Base-by-base conservation (phyloP, 2,797 vertebrate species). In the Helicolenus hilgendorfi region DNA sequence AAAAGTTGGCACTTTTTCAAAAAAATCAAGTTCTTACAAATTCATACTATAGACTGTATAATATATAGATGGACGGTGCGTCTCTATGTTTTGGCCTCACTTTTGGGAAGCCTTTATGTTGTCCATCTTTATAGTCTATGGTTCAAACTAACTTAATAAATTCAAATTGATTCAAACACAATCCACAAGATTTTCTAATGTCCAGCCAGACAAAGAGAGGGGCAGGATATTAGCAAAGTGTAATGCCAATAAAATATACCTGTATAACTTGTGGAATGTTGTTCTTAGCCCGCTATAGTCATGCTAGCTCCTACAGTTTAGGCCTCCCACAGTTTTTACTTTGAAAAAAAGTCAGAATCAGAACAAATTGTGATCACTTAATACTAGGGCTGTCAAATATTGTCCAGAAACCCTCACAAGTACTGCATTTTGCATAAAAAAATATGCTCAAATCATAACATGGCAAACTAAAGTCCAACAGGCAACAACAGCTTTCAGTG, bases 341-440 rank as follows among this genome's bases (percentile, higher is more conserved):
- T 31, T 13, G n/a, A 0, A 45, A 56, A 56, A 7, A 20, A 49
- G 45, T 49, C 45, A 49, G 18, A 41, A 41, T 41, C 14, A 41
- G 1, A 45, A 45, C 14, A 45, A 18, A 41, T 41, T 41, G 2
- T 41, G 14, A 41, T 41, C 38, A 41, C 2, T 41, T 15, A 41
- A 45, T 0, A 45, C 38, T 45, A 45, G 0, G 6, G 38, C 14
- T 45, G 38, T 45, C 38, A 45, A 45, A 45, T 45, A 8, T 45
- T 3, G 41, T 20, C 0, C 41, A 45, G 3, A 45, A 45, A 45
- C 0, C 41, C 41, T 45, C 15, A 45, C 6, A 18, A 0, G 41
- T 45, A 45, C 15, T 45, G 41, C 41, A 45, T 45, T 45, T 45
- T 7, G 41, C 41, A 45, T 45, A 45, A 45, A 2, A 18, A 18